Evolutionary conservation across 1,140 invertebrate species (phyloP).

Genomic region (Tetragnatha versicolor): DNA sequence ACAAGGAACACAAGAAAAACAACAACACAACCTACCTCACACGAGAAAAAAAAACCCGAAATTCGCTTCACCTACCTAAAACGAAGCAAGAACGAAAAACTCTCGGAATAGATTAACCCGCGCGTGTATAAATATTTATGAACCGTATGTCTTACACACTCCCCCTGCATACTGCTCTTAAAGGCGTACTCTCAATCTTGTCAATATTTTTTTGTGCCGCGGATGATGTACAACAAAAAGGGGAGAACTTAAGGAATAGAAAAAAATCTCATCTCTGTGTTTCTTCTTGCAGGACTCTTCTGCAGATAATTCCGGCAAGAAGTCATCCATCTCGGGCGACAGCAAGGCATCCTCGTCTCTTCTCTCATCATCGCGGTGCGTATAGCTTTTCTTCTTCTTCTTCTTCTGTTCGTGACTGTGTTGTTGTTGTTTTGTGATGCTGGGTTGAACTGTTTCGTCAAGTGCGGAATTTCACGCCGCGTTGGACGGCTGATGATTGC

Average conservation of each 20-base stretch:
- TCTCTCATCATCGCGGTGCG: constrained; percentile 35
- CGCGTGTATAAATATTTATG: constrained; percentile 24
- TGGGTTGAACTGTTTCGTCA: neutral
- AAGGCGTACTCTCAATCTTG: neutral
- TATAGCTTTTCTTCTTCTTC: too few relatives aligned
- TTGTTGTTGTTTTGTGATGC: neutral
- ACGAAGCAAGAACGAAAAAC: neutral
- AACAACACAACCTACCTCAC: neutral
- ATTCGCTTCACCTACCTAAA: constrained; percentile 7
- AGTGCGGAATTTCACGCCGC: too few relatives aligned
- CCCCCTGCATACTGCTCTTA: constrained; percentile 1
- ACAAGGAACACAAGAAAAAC: too few relatives aligned
- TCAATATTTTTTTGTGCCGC: constrained; percentile 6
- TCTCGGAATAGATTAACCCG: constrained; percentile 5
- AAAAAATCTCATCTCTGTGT: neutral
- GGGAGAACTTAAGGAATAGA: too few relatives aligned
- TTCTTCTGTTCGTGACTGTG: too few relatives aligned
- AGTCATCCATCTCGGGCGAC: constrained; percentile 43
- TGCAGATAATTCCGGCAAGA: constrained; percentile 25
- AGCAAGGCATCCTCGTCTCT: constrained; percentile 3
- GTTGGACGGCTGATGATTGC: neutral
- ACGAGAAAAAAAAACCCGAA: constrained; percentile 14
- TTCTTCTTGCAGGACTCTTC: neutral
- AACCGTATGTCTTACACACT: neutral
- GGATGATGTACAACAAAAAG: too few relatives aligned